Evolutionary conservation across 2,797 vertebrate genomes (phyloP), one percentile per base, ranked within the genome.

Genomic region (Enteromius anoplus): DNA sequence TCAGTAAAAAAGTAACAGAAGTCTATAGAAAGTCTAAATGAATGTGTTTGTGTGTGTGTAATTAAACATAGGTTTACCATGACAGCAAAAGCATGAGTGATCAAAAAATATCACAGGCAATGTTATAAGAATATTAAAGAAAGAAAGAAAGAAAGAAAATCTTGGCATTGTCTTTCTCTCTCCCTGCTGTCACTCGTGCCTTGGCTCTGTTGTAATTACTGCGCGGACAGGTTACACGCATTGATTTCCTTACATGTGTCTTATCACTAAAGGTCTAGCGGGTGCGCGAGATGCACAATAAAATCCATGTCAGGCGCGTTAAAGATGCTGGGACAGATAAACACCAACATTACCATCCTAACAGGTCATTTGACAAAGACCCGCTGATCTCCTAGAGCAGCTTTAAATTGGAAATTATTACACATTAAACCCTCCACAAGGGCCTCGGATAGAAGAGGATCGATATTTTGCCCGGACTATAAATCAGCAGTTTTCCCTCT

Each of bases 391-490:
- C 95, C 96, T 97, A 96, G 97, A 97, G 95, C 96, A 96, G 97
- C 96, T 97, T 97, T 97, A 98, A 98, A 99, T 98, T 98, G 97
- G 98, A 98, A 98, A 99, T 99, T 99, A 99, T 99, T 98, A 98
- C 97, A 98, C 98, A 98, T 99, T 99, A 99, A 98, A 97, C 95
- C 96, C 96, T 97, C 94, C 91, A 95, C 93, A 96, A 93, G 93
- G 93, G 88, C 91, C 93, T 93, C 92, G 68, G 97, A 98, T 99
- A 97, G 96, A 99, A 98, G 93, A 89, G 94, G 96, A 99, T 99
- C 97, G 94, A 99, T 99, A 98, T 93, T 96, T 97, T 96, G 96
- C 97, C 96, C 93, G 95, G 93, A 96, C 97, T 96, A 99, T 99
- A 99, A 99, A 99, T 99, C 97, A 98, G 97, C 95, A 87, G 85